A percentile compares a stretch with the other conserved stretches of the same genome.
Evolutionary conservation across 2,888 invertebrate species (phyloP).

Genomic region (Tetragonula carbonaria): DNA sequence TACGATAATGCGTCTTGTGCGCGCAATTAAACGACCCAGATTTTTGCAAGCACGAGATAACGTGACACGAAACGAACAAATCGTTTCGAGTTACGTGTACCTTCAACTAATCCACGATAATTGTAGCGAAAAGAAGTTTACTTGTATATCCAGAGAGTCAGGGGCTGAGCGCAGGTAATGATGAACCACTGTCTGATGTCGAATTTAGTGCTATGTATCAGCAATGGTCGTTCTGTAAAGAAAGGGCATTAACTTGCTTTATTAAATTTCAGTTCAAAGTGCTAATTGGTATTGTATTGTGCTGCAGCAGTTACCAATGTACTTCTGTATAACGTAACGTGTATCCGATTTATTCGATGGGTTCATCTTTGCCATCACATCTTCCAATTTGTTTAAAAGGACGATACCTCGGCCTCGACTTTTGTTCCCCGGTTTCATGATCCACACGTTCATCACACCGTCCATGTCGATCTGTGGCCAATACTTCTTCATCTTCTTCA

Average conservation of each 20-base stretch:
- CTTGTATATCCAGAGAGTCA: conserved; percentile 97
- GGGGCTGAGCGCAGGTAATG: conserved; percentile 94
- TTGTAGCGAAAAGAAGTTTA: conserved; percentile 77
- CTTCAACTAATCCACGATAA: not conserved
- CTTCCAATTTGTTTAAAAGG: conserved; percentile 93
- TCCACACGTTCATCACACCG: conserved; percentile 96
- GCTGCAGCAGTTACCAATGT: conserved; percentile 90
- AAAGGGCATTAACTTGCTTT: not conserved
- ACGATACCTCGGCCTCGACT: conserved; percentile 96
- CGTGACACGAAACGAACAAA: conserved; percentile 27
- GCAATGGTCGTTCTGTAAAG: conserved; percentile 92
- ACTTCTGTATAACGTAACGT: conserved; percentile 97
- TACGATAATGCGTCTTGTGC: conserved; percentile 1
- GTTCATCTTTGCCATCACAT: conserved; percentile 90
- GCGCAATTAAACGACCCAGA: conserved; percentile 43
- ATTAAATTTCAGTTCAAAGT: too few relatives aligned
- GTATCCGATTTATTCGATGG: conserved; percentile 85
- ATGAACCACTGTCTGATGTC: conserved; percentile 98
- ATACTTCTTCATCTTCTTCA: conserved; percentile 88
- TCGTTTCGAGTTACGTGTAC: not conserved
- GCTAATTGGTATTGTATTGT: too few relatives aligned
- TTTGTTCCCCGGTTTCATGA: conserved; percentile 97
- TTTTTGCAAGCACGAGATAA: conserved; percentile 43
- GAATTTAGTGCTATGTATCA: conserved; percentile 96
- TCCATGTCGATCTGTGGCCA: conserved; percentile 95